Evolutionary conservation across 1,140 invertebrate genomes (phyloP).

Genomic region (Penaeus chinensis): DNA sequence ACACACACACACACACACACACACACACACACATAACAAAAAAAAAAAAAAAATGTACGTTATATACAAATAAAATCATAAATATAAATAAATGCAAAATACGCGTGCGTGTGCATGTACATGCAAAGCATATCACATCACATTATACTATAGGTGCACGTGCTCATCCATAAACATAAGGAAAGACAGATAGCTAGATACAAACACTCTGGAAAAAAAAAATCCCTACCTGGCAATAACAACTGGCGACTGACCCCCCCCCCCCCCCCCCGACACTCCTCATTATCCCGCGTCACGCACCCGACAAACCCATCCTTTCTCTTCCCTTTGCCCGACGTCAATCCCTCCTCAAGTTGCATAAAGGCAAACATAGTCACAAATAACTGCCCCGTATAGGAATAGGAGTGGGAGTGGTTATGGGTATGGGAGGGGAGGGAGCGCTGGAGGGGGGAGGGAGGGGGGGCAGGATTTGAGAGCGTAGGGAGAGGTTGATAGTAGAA

Average conservation of each 20-base stretch:
- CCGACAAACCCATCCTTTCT: not conserved
- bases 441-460: too few species aligned
- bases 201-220: not conserved
- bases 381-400: too few species aligned
- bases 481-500: not conserved
- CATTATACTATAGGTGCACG: not conserved
- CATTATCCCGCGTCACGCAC: not conserved
- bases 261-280: not conserved
- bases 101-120: not conserved
- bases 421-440: too few species aligned
- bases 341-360: too few species aligned
- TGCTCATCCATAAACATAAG: not conserved
- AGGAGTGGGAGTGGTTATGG: too few species aligned
- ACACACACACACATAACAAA: not conserved
- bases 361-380: too few species aligned
- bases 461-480: not conserved
- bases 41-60: not conserved
- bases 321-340: not conserved
- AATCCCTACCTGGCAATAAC: not conserved
- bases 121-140: not conserved
- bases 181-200: too few species aligned
- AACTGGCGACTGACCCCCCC: not conserved
- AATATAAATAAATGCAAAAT: not conserved
- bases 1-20: not conserved
- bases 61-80: not conserved